Evolutionary conservation across 2,113 vertebrate species (phyloP), one percentile per base, ranked within the genome.

Genomic region (Ceuthmochares aereus): DNA sequence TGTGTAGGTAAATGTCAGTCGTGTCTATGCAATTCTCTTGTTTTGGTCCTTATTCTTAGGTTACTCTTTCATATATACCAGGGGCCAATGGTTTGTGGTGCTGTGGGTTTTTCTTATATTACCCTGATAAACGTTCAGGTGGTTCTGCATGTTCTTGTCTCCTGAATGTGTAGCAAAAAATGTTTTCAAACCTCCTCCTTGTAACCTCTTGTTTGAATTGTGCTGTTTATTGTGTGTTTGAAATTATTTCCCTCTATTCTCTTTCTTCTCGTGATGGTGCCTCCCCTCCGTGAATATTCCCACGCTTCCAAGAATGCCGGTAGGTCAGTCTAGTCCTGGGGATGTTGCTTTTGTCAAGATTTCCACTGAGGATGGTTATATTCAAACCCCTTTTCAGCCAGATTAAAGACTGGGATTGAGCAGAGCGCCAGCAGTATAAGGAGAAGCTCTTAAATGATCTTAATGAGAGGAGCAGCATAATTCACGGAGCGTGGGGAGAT

Each of bases 1-100:
- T 99, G 99, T 98, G 93, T 99, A 99, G 99, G 99, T 99, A 99
- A 99, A 97, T 99, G 98, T 98, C 95, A 98, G 97, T 96, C 80
- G 15, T 97, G 20, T 97, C 60, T 51, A 59, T 96, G 58, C 81
- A 89, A 36, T 97, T 95, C 90, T 94, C 89, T 96, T 93, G 32
- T 83, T 96, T 73, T 43, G 96, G 89, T 59, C 87, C 80, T 81
- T 78, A 82, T 52, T 75, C 16, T 80, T 59, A 86, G 87, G 67
- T 67, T 73, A 27, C 58, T 92, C 42, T 93, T 70, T 40, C 42
- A 26, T 54, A 25, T 19, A 4, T n/a, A 40, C 22, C 42, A 52
- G 54, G 68, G 83, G 40, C 54, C 87, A 19, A 40, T 69, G 51
- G 20, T 74, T 36, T 92, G 45, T 81, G 62, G 64, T 79, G 51